Conservation (phyloP, 2,113 vertebrate species). For the Okapia johnstoni region DNA sequence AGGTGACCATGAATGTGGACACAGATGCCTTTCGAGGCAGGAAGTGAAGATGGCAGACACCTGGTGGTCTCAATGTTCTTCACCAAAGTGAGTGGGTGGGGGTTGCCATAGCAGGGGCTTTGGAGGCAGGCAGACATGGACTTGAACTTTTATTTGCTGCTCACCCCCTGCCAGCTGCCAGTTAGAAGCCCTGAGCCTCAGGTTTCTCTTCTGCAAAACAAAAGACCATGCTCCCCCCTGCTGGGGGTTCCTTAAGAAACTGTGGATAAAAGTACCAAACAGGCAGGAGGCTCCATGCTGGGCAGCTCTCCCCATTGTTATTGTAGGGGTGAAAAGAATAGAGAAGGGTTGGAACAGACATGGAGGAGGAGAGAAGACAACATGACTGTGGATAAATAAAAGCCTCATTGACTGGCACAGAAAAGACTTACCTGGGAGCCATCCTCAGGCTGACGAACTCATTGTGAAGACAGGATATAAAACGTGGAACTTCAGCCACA, state of each 20-base stretch:
- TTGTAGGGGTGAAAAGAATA: background rate
- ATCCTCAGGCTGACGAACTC: accelerated
- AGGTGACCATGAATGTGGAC: background rate
- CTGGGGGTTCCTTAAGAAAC: background rate
- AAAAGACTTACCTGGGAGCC: background rate
- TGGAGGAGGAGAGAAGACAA: background rate
- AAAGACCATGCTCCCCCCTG: background rate
- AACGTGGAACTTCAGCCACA: accelerated
- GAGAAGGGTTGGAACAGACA: background rate
- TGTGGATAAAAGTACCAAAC: background rate
- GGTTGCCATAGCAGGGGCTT: background rate
- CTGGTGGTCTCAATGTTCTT: background rate
- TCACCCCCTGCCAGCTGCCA: background rate
- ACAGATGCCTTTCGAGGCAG: background rate
- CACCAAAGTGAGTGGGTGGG: background rate
- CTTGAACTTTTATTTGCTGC: background rate
- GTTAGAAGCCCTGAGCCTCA: background rate
- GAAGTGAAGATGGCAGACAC: background rate
- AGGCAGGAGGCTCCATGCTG: accelerated
- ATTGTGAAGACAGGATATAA: background rate
- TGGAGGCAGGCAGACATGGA: background rate
- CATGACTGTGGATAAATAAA: background rate
- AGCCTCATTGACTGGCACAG: background rate
- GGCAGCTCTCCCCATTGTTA: background rate
- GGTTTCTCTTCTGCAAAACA: background rate